Evolutionary conservation across 2,113 vertebrate species (phyloP).

Genomic region (Corynorhinus townsendii): DNA sequence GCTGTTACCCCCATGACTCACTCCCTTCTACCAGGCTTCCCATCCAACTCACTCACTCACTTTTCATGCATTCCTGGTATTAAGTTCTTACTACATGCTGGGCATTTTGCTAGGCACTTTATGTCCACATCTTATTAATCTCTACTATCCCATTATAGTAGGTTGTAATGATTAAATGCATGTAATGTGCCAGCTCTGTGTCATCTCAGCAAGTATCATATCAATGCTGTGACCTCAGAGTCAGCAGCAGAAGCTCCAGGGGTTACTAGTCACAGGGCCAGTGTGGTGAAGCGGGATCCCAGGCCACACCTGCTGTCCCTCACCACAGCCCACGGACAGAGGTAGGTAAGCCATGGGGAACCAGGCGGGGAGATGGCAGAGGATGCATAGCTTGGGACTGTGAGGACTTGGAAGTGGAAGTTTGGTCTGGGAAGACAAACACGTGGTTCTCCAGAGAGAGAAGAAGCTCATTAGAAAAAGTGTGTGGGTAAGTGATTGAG

Average conservation of each 20-base stretch:
- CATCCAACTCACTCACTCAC: neutral
- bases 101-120: neutral
- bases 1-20: neutral
- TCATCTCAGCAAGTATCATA: rapidly evolving
- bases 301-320: neutral
- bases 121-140: neutral
- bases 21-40: neutral
- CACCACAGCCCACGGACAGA: neutral
- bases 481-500: neutral
- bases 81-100: neutral
- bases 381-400: neutral
- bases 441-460: neutral
- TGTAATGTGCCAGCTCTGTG: neutral
- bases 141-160: neutral
- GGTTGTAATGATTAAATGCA: neutral
- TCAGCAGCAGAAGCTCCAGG: neutral
- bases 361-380: neutral
- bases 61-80: neutral
- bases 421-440: neutral
- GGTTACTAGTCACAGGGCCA: neutral
- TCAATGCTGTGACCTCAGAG: neutral
- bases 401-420: neutral
- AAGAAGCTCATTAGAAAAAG: neutral
- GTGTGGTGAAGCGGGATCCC: neutral
- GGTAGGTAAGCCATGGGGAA: neutral